Conservation (phyloP, 2,113 vertebrate species). For the Henicopernis longicauda region DNA sequence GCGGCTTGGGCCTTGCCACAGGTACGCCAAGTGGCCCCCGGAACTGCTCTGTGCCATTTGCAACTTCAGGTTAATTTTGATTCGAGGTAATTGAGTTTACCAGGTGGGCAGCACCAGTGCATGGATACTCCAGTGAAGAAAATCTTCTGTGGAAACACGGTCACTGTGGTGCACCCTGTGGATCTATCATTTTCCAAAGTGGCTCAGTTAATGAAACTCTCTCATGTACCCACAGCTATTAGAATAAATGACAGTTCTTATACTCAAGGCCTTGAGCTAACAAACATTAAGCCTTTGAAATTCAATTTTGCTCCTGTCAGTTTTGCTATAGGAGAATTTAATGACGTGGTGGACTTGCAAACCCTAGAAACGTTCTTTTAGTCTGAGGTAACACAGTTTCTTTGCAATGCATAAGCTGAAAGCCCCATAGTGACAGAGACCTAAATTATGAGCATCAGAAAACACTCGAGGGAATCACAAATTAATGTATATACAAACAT, state of each 20-base stretch:
- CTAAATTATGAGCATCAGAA: background rate
- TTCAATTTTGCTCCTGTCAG: background rate
- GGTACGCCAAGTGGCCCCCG: fast-evolving
- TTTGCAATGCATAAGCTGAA: background rate
- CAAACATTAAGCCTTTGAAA: background rate
- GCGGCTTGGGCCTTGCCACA: background rate
- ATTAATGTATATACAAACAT: background rate
- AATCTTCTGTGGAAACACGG: background rate
- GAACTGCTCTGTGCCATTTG: background rate
- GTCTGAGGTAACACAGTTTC: background rate
- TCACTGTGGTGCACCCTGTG: background rate
- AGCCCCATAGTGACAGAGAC: background rate
- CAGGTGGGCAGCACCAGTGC: background rate
- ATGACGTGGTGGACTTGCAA: background rate
- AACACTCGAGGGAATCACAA: background rate
- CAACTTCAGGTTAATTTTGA: background rate
- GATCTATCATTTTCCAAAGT: background rate
- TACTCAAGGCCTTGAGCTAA: background rate
- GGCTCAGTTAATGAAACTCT: background rate
- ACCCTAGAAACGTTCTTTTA: background rate
- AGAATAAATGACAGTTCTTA: background rate
- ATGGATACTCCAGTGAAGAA: background rate
- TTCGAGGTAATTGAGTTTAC: background rate
- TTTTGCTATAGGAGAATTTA: background rate
- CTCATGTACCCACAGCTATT: background rate